Conservation (phyloP, 1,140 invertebrate species). For the Mylabris phalerata region DNA sequence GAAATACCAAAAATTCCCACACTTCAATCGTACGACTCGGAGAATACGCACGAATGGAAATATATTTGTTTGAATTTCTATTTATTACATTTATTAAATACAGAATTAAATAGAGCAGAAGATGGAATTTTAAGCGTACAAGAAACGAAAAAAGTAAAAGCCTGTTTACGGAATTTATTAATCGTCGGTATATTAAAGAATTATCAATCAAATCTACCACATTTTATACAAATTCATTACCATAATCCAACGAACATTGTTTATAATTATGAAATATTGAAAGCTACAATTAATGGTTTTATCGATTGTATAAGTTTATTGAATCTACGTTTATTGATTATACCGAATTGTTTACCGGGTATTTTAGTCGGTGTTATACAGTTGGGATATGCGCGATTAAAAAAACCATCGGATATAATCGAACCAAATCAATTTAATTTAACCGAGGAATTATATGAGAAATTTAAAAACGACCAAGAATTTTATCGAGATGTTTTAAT, state of each 20-base stretch:
- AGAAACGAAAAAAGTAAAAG: conserved; percentile 49
- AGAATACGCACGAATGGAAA: conserved; percentile 2
- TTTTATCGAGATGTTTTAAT: conserved; percentile 49
- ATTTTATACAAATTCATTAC: conserved; percentile 42
- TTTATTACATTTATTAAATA: conserved; percentile 10
- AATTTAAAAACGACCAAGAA: conserved; percentile 47
- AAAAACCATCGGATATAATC: conserved; percentile 45
- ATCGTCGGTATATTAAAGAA: conserved; percentile 58
- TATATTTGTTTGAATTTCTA: conserved; percentile 11
- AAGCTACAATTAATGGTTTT: conserved; percentile 37
- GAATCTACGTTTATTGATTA: conserved; percentile 39
- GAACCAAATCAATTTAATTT: conserved; percentile 36
- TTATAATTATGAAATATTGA: conserved; percentile 23
- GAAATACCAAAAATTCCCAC: too few relatives aligned
- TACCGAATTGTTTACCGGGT: conserved; percentile 45
- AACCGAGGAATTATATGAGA: conserved; percentile 48
- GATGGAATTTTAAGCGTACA: conserved; percentile 46
- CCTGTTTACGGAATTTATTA: conserved; percentile 52
- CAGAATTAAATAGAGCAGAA: not conserved
- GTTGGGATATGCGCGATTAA: conserved; percentile 57
- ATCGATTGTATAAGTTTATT: conserved; percentile 22
- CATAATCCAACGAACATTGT: conserved; percentile 18
- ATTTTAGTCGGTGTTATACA: conserved; percentile 64
- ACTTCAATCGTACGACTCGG: too few relatives aligned
- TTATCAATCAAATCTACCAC: conserved; percentile 58